These are phyloP conservation scores for Eriocheir sinensis DNA, from an alignment of 1,140 invertebrate species.

Conservation along the genomic window DNA sequence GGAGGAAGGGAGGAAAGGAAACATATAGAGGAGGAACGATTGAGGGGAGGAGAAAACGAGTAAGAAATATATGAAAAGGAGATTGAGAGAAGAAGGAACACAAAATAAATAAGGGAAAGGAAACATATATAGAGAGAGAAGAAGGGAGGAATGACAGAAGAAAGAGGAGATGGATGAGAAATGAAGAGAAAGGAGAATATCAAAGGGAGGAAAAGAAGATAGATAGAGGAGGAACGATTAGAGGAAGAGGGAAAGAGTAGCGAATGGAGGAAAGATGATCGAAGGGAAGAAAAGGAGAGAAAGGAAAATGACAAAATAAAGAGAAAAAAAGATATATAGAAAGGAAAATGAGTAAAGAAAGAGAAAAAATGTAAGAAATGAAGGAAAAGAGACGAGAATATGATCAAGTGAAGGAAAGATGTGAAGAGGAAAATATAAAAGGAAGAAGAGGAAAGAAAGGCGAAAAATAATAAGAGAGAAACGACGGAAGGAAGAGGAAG, in stretches of 20 bases:
- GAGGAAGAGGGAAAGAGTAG: background rate
- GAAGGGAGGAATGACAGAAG: background rate
- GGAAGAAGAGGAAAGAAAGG: background rate
- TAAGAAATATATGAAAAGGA: no score
- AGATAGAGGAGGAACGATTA: background rate
- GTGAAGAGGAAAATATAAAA: no score
- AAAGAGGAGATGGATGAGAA: slow-evolving; percentile 5
- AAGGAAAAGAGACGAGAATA: background rate
- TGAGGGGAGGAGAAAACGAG: background rate
- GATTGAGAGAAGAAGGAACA: no score
- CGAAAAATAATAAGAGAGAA: background rate
- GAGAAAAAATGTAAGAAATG: background rate
- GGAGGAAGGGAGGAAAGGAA: background rate
- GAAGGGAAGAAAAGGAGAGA: no score
- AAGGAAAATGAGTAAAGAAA: background rate
- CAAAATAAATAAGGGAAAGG: no score
- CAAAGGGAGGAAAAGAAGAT: background rate
- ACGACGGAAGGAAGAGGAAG: background rate
- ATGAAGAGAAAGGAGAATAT: no score
- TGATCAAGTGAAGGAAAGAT: no score
- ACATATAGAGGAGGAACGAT: background rate
- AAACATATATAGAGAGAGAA: background rate
- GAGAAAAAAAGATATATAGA: no score
- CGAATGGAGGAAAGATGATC: no score
- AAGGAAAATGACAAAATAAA: background rate